Conservation (phyloP, 2,113 vertebrate genomes). For the Chloropsis hardwickii region DNA sequence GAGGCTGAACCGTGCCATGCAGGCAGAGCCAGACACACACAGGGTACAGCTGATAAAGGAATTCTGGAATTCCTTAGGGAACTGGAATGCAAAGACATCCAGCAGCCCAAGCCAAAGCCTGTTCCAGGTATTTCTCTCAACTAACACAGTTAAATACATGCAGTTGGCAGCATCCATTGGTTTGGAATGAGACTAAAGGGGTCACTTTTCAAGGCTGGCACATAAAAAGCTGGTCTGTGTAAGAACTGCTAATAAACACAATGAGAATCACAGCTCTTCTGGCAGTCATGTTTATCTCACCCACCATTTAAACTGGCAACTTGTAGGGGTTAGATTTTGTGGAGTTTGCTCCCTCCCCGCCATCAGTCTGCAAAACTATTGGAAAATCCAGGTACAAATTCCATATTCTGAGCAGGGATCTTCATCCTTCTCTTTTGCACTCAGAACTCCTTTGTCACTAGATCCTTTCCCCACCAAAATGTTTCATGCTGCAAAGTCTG, state of each 20-base stretch:
- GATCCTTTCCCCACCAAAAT: background rate
- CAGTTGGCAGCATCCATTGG: background rate
- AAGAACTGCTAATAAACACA: background rate
- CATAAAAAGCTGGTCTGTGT: background rate
- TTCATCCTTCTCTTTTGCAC: background rate
- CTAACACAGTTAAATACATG: background rate
- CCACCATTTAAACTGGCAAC: background rate
- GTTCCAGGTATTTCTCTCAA: background rate
- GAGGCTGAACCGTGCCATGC: background rate
- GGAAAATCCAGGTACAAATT: background rate
- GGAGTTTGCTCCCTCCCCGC: background rate
- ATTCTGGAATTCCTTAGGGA: background rate
- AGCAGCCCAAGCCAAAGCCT: background rate
- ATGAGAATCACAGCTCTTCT: background rate
- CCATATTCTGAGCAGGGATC: background rate
- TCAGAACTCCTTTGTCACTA: background rate
- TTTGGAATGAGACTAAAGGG: background rate
- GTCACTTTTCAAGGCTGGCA: background rate
- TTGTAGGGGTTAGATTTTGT: background rate
- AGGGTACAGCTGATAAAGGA: background rate
- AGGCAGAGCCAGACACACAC: background rate
- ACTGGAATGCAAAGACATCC: background rate
- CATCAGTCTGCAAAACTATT: background rate
- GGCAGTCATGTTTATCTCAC: rapidly evolving
- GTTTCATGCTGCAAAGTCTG: background rate